Evolutionary conservation across 2,113 vertebrate genomes (phyloP), one percentile per base, ranked within the genome.

Genomic region (Speoplatyrhinus poulsoni): DNA sequence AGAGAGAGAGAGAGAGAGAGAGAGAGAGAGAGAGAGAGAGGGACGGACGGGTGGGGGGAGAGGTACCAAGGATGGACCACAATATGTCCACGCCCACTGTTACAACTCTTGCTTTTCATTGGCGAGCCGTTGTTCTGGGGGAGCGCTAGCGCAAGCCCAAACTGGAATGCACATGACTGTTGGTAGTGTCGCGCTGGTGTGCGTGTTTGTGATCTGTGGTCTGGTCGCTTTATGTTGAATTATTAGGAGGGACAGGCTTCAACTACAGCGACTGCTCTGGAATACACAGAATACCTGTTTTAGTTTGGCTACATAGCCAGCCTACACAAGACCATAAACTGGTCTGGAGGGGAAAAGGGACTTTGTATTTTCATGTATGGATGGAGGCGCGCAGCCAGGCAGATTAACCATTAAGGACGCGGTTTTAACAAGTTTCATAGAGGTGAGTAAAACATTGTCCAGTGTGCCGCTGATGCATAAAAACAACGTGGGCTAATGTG

Each of bases 361-460:
- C 73, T 60, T 52, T 57, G 69, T 68, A 0, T 8, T 67, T 48
- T 0, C 46, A 1, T n/a, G 47, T 60, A 73, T 74, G 84, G 87
- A 87, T 89, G 84, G 77, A 84, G 76, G 58, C 62, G 60, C 71
- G 75, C 85, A 88, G 77, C 74, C 82, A 85, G 76, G 33, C 77
- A 66, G 19, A 75, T 78, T 73, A 83, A 71, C 68, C 69, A 60
- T 75, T 84, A 70, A 84, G 79, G 70, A 81, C 82, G 69, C 49
- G 53, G 67, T 76, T 63, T 56, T 32, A 79, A 70, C 78, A 88
- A 89, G 83, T 90, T 88, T 83, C 61, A 48, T 46, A 64, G 81
- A 86, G 91, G 92, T 93, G 61, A 90, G 91, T 86, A 1, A 70
- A 67, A 48, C 62, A 33, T 74, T 19, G 46, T 9, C 6, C 17